phyloP scores from a whole-genome alignment of 1,140 invertebrate species.

The Lordiphosa collinella region DNA sequence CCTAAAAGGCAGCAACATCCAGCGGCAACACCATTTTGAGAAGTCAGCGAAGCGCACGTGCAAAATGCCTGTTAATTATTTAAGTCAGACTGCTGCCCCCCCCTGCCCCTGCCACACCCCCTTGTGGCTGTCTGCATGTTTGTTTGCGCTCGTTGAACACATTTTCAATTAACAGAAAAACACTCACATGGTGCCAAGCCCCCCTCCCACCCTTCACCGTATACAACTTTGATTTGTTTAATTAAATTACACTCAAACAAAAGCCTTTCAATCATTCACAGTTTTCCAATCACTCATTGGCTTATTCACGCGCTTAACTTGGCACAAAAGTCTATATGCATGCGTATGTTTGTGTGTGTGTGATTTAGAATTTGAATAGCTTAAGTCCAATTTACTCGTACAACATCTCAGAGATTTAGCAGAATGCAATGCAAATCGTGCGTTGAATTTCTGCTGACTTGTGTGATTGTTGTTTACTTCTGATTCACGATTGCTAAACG shows the following conservation, averaged over 20 bases:
- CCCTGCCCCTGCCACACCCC: neutral
- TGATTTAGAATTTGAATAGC: conserved; percentile 28
- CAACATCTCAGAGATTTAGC: conserved; percentile 17
- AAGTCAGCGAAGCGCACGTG: conserved; percentile 7
- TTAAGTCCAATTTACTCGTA: conserved; percentile 2
- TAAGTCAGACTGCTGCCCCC: conserved; percentile 18
- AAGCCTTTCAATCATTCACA: conserved; percentile 75
- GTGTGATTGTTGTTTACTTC: neutral
- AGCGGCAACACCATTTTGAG: neutral
- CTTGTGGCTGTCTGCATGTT: conserved; percentile 34
- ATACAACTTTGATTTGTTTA: conserved; percentile 68
- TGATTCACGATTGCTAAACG: neutral
- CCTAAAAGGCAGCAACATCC: conserved; percentile 27
- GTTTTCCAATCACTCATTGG: conserved; percentile 74
- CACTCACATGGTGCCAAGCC: conserved; percentile 16
- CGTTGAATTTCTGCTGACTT: conserved; percentile 19
- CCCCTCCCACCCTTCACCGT: neutral
- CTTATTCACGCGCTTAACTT: conserved; percentile 64
- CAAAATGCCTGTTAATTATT: conserved; percentile 60
- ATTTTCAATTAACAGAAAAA: conserved; percentile 72
- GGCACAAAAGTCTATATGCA: conserved; percentile 51
- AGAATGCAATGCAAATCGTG: conserved; percentile 41
- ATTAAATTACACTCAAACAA: conserved; percentile 76
- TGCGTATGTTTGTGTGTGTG: conserved; percentile 17
- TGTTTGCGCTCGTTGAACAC: conserved; percentile 56